Conservation (phyloP, 2,113 vertebrate genomes). For the Periophthalmus modestus region DNA sequence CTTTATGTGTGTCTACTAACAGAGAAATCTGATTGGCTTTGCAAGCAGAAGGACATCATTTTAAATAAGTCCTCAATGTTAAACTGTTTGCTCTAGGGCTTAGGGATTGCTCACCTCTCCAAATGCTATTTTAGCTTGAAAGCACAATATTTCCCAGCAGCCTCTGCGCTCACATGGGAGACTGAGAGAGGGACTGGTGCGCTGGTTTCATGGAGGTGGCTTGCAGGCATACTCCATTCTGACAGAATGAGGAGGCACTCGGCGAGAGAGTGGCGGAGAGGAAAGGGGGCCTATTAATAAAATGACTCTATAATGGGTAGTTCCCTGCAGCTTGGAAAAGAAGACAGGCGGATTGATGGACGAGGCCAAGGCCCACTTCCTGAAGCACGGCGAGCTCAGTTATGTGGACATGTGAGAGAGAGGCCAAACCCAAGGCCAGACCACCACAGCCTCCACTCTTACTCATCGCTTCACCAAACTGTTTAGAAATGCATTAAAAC, state of each 20-base stretch:
- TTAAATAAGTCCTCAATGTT: slow-evolving; percentile 77
- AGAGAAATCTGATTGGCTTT: slow-evolving; percentile 69
- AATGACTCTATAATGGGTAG: slow-evolving; percentile 73
- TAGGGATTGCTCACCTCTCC: slow-evolving; percentile 75
- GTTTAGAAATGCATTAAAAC: slow-evolving; percentile 37
- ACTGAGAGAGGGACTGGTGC: slow-evolving; percentile 65
- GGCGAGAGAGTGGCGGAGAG: slow-evolving; percentile 67
- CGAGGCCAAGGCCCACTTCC: slow-evolving; percentile 67
- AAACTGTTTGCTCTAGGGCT: slow-evolving; percentile 76
- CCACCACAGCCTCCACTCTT: slow-evolving; percentile 32
- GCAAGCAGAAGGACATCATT: slow-evolving; percentile 67
- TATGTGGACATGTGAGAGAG: slow-evolving; percentile 61
- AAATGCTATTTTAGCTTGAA: slow-evolving; percentile 76
- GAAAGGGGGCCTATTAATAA: slow-evolving; percentile 77
- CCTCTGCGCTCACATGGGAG: slow-evolving; percentile 61
- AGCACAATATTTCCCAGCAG: slow-evolving; percentile 74
- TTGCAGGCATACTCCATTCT: slow-evolving; percentile 75
- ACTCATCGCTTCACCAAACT: slow-evolving; percentile 38
- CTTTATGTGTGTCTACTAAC: slow-evolving; percentile 17
- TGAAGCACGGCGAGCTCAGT: slow-evolving; percentile 63
- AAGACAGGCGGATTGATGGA: slow-evolving; percentile 73
- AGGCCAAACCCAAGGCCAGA: slow-evolving; percentile 45
- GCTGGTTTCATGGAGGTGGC: slow-evolving; percentile 68
- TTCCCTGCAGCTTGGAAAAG: slow-evolving; percentile 70
- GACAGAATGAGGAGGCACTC: slow-evolving; percentile 74